Conservation (phyloP, 1,140 invertebrate genomes). For the Laupala kohalensis region DNA sequence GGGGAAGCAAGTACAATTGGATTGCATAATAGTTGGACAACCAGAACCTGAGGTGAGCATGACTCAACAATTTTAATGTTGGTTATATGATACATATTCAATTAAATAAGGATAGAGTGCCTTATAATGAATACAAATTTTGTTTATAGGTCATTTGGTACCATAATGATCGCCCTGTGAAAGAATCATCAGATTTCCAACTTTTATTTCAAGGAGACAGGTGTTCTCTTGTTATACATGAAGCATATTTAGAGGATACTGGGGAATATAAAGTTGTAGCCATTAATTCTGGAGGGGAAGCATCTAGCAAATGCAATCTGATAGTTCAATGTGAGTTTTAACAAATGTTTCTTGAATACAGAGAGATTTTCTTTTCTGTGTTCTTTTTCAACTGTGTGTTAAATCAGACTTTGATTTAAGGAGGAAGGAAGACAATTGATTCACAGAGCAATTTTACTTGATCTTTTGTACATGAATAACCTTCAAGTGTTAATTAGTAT, state of each 20-base stretch:
- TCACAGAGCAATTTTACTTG: no score
- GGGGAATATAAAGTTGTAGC: constrained; percentile 71
- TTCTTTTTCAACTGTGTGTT: not conserved
- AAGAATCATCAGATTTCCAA: constrained; percentile 71
- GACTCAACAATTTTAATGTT: not conserved
- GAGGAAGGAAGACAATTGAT: no score
- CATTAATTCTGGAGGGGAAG: constrained; percentile 64
- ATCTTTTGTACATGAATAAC: no score
- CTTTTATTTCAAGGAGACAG: constrained; percentile 67
- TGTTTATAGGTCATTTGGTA: constrained; percentile 62
- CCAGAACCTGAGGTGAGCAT: constrained; percentile 62
- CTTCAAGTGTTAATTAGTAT: no score
- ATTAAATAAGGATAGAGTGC: not conserved
- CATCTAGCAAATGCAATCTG: constrained; percentile 55
- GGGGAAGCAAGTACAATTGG: constrained; percentile 53
- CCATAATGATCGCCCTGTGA: constrained; percentile 67
- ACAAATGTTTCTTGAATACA: no score
- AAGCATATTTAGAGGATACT: constrained; percentile 58
- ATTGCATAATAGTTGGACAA: constrained; percentile 72
- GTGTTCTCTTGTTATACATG: constrained; percentile 63
- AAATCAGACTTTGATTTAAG: no score
- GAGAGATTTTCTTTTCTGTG: not conserved
- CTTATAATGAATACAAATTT: not conserved
- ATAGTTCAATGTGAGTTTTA: constrained; percentile 33
- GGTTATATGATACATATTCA: not conserved